Base-by-base conservation (phyloP, 2,113 vertebrate genomes). In the Phylloscopus trochiloides region DNA sequence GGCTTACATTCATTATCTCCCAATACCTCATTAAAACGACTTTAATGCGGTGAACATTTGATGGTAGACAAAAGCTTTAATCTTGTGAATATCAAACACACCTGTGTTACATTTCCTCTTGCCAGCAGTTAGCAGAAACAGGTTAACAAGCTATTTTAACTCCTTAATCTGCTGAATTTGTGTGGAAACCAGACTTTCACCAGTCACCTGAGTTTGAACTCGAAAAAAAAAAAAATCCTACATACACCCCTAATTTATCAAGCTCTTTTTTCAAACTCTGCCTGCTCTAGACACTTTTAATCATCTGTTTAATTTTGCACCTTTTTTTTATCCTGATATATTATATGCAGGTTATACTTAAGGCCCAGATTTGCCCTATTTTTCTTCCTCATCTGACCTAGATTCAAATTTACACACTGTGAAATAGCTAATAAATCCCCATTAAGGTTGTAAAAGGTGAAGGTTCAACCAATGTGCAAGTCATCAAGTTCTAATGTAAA, bases 371-470 rank as follows among this genome's bases (percentile, higher is more conserved):
- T 96, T 97, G 94, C 95, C 92, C 97, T 97, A 97, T 97, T 98
- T 97, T 97, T 98, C 94, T 97, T 97, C 88, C 93, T 97, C 96
- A 96, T 97, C 82, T 97, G 97, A 98, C 98, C 98, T 98, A 97
- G 97, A 98, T 98, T 98, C 97, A 98, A 98, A 98, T 98, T 98
- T 98, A 98, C 94, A 97, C 97, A 98, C 97, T 98, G 97, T 97
- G 97, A 98, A 98, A 98, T 98, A 97, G 97, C 97, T 98, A 98
- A 98, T 98, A 98, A 98, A 98, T 98, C 96, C 97, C 97, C 98
- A 98, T 98, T 98, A 98, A 98, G 97, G 97, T 98, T 97, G 96
- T 98, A 97, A 98, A 98, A 98, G 98, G 97, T 97, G 96, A 98
- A 97, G 95, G 96, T 98, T 98, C 98, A 98, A 97, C 96, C 94